phyloP scores from a whole-genome alignment of 2,888 invertebrate species.

The Rotaria sp. region DNA sequence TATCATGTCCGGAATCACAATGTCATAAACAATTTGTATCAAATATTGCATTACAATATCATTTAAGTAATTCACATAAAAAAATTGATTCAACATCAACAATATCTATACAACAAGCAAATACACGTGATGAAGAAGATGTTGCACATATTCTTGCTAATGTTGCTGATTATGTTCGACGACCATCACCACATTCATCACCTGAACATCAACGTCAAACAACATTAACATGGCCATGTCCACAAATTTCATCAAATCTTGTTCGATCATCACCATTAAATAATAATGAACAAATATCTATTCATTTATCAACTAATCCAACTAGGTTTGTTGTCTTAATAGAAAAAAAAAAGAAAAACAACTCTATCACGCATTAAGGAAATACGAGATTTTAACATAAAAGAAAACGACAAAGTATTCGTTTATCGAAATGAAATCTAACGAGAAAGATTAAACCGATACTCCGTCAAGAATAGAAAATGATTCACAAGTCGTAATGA shows the following conservation, averaged over 20 bases:
- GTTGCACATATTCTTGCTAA: conserved; percentile 25
- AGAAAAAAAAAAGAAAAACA: no score
- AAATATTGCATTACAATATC: background rate
- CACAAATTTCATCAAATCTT: conserved; percentile 13
- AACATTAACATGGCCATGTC: conserved; percentile 18
- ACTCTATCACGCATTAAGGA: no score
- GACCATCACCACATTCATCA: background rate
- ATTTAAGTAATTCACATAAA: conserved; percentile 3
- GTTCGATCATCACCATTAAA: background rate
- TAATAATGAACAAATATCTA: background rate
- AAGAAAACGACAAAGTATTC: no score
- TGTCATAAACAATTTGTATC: conserved; percentile 11
- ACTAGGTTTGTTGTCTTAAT: background rate
- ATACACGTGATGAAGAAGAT: conserved; percentile 23
- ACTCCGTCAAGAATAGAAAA: no score
- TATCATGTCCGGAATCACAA: background rate
- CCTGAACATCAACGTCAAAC: background rate
- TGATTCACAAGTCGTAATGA: no score
- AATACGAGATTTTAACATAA: no score
- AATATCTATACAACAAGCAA: background rate
- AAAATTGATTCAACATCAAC: background rate
- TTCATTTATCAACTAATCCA: background rate
- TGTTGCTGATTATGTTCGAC: conserved; percentile 24
- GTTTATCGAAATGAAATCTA: no score
- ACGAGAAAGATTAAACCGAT: no score